phyloP scores from a whole-genome alignment of 2,888 invertebrate species.

The Stenurella melanura region DNA sequence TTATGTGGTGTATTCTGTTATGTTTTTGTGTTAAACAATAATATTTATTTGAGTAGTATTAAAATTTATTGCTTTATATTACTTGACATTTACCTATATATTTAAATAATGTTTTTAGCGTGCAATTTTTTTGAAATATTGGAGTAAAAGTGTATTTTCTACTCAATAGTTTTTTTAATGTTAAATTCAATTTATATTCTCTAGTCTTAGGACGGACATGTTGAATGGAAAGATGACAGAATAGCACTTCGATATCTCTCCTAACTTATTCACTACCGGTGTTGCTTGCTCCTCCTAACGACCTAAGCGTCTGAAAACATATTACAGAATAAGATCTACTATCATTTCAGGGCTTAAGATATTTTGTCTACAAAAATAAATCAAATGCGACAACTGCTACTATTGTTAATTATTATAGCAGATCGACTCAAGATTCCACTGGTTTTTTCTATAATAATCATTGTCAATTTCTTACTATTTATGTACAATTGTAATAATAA shows the following conservation, averaged over 20 bases:
- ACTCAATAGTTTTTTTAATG: too few relatives aligned
- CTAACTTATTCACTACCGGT: background rate
- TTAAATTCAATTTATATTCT: too few relatives aligned
- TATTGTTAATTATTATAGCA: background rate
- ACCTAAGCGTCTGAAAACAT: background rate
- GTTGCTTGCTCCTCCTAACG: conserved; percentile 2
- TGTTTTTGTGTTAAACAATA: too few relatives aligned
- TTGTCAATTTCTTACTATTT: background rate
- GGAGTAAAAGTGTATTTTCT: too few relatives aligned
- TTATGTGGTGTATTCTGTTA: too few relatives aligned
- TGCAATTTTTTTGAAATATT: too few relatives aligned
- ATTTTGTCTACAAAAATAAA: conserved; percentile 11
- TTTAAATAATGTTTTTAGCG: too few relatives aligned
- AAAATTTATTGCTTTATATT: too few relatives aligned
- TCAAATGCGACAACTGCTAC: background rate
- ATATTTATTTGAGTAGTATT: too few relatives aligned
- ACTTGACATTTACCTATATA: too few relatives aligned
- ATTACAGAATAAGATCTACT: background rate
- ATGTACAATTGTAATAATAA: background rate
- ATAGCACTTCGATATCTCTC: background rate
- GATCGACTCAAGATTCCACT: background rate
- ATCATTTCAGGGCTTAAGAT: background rate
- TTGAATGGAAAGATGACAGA: too few relatives aligned
- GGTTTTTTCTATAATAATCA: background rate
- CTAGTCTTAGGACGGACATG: too few relatives aligned